A percentile compares a stretch with the other conserved stretches of the same genome.
These are phyloP conservation scores for Aporrectodea caliginosa DNA, from an alignment of 1,140 invertebrate genomes.

Conservation along the genomic window DNA sequence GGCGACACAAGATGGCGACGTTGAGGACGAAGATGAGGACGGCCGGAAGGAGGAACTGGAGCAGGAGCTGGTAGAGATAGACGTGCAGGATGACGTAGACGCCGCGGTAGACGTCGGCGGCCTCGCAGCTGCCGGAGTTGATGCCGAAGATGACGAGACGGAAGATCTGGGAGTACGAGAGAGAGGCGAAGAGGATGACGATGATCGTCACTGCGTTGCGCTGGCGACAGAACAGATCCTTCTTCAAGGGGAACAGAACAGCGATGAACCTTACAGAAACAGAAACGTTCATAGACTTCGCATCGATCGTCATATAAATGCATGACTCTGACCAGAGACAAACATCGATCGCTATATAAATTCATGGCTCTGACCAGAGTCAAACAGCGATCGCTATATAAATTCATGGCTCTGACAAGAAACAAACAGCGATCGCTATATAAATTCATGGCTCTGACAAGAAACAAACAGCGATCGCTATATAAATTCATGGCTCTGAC, in stretches of 20 bases:
- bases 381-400: too few relatives aligned
- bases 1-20: not conserved
- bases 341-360: too few relatives aligned
- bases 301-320: too few relatives aligned
- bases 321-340: too few relatives aligned
- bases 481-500: too few relatives aligned
- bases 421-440: too few relatives aligned
- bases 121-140: constrained; percentile 11
- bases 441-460: too few relatives aligned
- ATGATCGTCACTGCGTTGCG: not conserved
- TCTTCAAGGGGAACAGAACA: constrained; percentile 31
- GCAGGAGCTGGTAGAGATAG: constrained; percentile 14
- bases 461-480: too few relatives aligned
- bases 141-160: not conserved
- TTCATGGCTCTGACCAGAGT: too few relatives aligned
- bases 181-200: not conserved
- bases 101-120: constrained; percentile 13
- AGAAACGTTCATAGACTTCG: not conserved
- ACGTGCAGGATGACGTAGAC: constrained; percentile 12
- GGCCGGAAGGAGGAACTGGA: constrained; percentile 24
- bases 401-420: too few relatives aligned
- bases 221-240: not conserved
- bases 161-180: constrained; percentile 9
- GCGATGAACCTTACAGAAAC: constrained; percentile 24
- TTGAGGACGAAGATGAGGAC: constrained; percentile 16